phyloP scores from a whole-genome alignment of 2,888 invertebrate genomes.

The Caenorhabditis sulstoni region DNA sequence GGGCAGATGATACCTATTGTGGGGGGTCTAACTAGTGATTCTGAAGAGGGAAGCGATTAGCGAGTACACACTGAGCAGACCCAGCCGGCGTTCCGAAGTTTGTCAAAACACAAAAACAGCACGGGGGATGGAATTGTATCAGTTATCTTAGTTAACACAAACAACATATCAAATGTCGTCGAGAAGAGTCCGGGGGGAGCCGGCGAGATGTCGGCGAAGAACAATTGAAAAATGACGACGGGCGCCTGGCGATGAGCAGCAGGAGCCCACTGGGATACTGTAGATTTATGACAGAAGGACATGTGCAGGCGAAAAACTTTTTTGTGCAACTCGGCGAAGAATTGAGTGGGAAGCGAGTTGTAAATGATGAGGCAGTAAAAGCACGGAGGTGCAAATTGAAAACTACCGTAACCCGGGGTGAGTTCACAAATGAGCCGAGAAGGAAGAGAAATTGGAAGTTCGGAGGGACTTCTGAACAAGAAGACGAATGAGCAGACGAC shows the following conservation, averaged over 20 bases:
- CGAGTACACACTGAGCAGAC: neutral
- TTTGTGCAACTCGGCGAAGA: constrained; percentile 16
- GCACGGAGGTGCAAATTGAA: constrained; percentile 9
- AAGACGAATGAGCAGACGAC: neutral
- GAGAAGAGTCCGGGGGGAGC: neutral
- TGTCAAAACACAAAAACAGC: constrained; percentile 41
- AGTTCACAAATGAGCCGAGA: neutral
- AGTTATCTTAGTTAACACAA: constrained; percentile 60
- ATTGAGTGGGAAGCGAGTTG: constrained; percentile 26
- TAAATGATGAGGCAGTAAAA: constrained; percentile 40
- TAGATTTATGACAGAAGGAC: constrained; percentile 57
- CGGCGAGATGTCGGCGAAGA: constrained; percentile 19
- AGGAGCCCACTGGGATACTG: constrained; percentile 19
- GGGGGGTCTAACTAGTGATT: constrained; percentile 25
- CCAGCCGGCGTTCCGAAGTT: constrained; percentile 12
- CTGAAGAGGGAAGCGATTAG: constrained; percentile 31
- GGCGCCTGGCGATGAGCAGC: neutral
- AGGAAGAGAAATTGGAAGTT: neutral
- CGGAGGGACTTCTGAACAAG: neutral
- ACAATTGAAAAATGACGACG: constrained; percentile 46
- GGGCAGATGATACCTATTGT: constrained; percentile 50
- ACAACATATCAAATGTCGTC: constrained; percentile 60
- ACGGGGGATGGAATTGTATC: constrained; percentile 35
- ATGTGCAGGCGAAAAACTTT: constrained; percentile 43
- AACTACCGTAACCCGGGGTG: constrained; percentile 17